These are phyloP conservation scores for Beaufortia kweichowensis DNA, from an alignment of 2,113 vertebrate species.

Conservation along the genomic window DNA sequence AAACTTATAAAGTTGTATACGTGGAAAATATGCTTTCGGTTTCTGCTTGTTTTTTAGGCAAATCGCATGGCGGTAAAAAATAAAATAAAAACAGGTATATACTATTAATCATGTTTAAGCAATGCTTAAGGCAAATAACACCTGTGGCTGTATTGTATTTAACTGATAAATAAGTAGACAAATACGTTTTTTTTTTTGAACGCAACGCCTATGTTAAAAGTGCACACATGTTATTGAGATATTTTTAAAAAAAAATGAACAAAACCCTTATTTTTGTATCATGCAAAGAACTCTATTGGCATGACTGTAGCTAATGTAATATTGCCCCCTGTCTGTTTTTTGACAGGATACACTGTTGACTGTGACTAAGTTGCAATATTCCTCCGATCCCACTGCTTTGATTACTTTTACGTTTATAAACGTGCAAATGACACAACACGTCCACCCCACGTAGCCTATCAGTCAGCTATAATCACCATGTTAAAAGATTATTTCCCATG, in stretches of 20 bases:
- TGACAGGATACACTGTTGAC: constrained; percentile 37
- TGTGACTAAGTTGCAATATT: not conserved
- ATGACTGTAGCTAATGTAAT: not conserved
- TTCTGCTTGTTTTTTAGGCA: not conserved
- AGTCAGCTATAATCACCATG: not conserved
- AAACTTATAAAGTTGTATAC: not conserved
- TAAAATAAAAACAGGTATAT: not conserved
- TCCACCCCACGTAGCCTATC: not conserved
- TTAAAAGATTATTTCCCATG: constrained; percentile 65
- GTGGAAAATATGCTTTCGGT: not conserved
- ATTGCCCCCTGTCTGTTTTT: constrained; percentile 24
- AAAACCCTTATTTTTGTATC: not conserved
- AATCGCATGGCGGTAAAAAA: too few relatives aligned
- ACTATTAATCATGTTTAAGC: not conserved
- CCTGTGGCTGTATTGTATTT: too few relatives aligned
- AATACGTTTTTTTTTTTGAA: too few relatives aligned
- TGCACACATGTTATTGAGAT: not conserved
- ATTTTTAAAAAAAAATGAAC: not conserved
- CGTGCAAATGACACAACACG: not conserved
- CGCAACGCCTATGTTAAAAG: too few relatives aligned
- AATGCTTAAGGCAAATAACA: too few relatives aligned
- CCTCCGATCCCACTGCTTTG: not conserved
- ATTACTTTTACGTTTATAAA: not conserved
- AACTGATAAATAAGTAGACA: too few relatives aligned
- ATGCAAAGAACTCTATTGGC: not conserved